Percentiles rank a stretch among this genome's conserved stretches.
These are phyloP conservation scores for Archivesica marissinica DNA, from an alignment of 1,140 invertebrate genomes.

Conservation along the genomic window DNA sequence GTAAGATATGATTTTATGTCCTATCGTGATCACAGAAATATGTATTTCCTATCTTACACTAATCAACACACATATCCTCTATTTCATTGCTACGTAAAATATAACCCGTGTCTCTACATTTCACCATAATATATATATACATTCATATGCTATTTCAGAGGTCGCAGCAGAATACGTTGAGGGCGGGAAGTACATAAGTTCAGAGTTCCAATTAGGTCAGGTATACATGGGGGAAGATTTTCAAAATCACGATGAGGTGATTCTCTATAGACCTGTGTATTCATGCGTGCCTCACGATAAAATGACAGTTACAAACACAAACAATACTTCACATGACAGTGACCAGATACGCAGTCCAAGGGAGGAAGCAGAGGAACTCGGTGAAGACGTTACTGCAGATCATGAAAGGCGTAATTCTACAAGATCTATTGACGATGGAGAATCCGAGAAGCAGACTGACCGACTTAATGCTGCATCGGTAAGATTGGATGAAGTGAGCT, in stretches of 20 bases:
- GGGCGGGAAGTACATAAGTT: slow-evolving; percentile 92
- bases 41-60: no score
- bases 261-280: slow-evolving; percentile 89
- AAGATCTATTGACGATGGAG: slow-evolving; percentile 13
- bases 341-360: not conserved
- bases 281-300: slow-evolving; percentile 85
- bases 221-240: slow-evolving; percentile 90
- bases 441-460: not conserved
- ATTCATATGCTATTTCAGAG: slow-evolving; percentile 85
- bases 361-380: not conserved
- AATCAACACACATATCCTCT: no score
- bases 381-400: slow-evolving; percentile 35
- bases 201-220: slow-evolving; percentile 92
- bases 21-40: no score
- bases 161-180: slow-evolving; percentile 90
- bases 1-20: no score
- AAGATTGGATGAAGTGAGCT: slow-evolving; percentile 38
- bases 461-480: slow-evolving; percentile 17
- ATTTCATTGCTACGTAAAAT: no score
- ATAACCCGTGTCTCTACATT: no score
- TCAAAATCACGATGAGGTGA: slow-evolving; percentile 80
- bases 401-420: slow-evolving; percentile 1
- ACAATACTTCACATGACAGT: slow-evolving; percentile 7
- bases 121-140: no score
- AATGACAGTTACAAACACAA: slow-evolving; percentile 70